These are phyloP conservation scores for Galeopsomyia nigrocyanea DNA, from an alignment of 2,888 invertebrate species.

Conservation along the genomic window DNA sequence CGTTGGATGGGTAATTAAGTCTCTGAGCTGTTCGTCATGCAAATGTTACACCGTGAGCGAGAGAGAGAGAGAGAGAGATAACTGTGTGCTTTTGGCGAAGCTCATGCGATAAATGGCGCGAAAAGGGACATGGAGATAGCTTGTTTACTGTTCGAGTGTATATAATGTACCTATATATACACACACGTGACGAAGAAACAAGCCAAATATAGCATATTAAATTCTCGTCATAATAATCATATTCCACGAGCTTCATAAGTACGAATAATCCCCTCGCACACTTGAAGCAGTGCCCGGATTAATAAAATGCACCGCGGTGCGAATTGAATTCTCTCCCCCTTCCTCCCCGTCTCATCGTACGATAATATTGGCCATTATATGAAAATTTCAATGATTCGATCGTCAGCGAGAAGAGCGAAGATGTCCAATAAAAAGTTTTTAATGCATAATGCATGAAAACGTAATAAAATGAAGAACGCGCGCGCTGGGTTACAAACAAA, in stretches of 20 bases:
- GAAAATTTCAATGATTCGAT: not conserved
- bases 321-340: too few relatives aligned
- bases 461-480: not conserved
- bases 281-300: too few relatives aligned
- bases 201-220: too few relatives aligned
- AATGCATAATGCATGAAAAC: not conserved
- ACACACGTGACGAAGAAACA: too few relatives aligned
- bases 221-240: too few relatives aligned
- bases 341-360: too few relatives aligned
- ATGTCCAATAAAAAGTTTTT: not conserved
- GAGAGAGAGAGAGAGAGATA: constrained; percentile 32
- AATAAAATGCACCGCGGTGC: too few relatives aligned
- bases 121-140: constrained; percentile 47
- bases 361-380: too few relatives aligned
- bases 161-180: not conserved
- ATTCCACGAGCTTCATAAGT: too few relatives aligned
- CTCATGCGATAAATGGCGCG: constrained; percentile 40
- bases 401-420: not conserved
- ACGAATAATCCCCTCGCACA: too few relatives aligned
- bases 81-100: constrained; percentile 36
- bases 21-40: constrained; percentile 18
- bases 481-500: not conserved
- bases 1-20: constrained; percentile 18
- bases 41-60: constrained; percentile 25
- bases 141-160: not conserved